Base-by-base conservation (phyloP, 2,797 vertebrate species). In the Gymnothorax reevesii region DNA sequence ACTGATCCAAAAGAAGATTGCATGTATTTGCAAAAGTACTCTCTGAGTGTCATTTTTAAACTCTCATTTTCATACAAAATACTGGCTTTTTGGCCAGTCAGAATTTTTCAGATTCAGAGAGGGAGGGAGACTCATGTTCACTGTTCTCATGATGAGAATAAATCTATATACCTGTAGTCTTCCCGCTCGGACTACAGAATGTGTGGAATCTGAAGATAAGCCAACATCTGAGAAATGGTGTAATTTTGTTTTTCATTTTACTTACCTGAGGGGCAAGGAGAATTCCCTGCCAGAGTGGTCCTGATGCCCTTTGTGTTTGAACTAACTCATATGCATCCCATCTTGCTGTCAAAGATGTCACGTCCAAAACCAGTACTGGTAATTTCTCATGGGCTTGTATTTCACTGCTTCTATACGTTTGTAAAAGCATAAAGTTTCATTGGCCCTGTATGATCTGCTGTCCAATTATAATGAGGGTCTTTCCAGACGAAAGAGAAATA, bases 231-330 rank as follows among this genome's bases (percentile, higher is more conserved):
- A 77, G 42, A 42, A 52, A 49, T 52, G 13, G 42, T 3, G 42
- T 15, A 77, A 77, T 33, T 77, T 75, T 55, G 52, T 55, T 55
- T 55, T 80, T 55, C 42, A 55, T 80, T 52, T 52, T 42, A 17
- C 73, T 49, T 99, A 95, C 95, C 93, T 94, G 83, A 95, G 94
- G 95, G 94, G 95, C 94, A 94, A 95, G 96, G 94, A 96, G 95
- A 97, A 96, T 97, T 97, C 94, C 96, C 95, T 96, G 96, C 94
- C 92, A 82, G 93, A 96, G 95, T 96, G 95, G 98, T 97, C 97
- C 94, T 94, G 33, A 97, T 98, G 98, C 97, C 98, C 98, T 99
- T 99, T 98, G 99, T 97, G 98, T 97, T 97, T 97, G 97, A 97
- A 93, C 96, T 98, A 94, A 96, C 98, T 98, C 97, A 98, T 98